phyloP scores from a whole-genome alignment of 92 coral and sea anemone species.

The Zoanthus gigantus region DNA sequence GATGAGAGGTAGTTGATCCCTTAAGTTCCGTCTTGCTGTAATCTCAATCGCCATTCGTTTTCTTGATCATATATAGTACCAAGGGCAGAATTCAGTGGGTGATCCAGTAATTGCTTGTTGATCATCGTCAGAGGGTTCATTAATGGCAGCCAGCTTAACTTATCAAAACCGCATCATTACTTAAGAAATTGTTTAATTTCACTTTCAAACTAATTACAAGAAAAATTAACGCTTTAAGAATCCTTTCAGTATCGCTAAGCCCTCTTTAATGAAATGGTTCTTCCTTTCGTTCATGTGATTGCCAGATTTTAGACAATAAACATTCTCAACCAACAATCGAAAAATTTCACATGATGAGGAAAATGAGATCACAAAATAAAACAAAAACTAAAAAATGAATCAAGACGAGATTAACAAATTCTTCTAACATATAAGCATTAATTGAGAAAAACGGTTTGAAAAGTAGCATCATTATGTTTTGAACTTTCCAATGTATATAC shows the following conservation, averaged over 20 bases:
- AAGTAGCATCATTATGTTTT: too few species aligned
- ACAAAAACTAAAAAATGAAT: too few species aligned
- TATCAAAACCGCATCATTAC: neutral
- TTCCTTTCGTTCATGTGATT: neutral
- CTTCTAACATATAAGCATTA: too few species aligned
- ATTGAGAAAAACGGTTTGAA: too few species aligned
- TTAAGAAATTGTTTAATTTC: neutral
- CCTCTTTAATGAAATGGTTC: neutral
- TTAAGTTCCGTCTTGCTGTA: neutral
- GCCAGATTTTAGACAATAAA: neutral
- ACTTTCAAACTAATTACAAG: neutral
- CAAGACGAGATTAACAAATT: too few species aligned
- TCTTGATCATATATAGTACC: neutral
- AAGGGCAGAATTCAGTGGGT: neutral
- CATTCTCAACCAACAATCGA: neutral
- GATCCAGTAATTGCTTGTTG: neutral
- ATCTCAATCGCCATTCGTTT: neutral
- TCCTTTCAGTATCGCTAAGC: neutral
- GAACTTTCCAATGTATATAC: too few species aligned
- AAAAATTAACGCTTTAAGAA: neutral
- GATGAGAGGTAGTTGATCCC: neutral
- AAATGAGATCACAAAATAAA: too few species aligned
- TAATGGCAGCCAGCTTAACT: neutral
- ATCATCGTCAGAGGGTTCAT: neutral
- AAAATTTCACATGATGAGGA: neutral